Evolutionary conservation across 1,140 invertebrate species (phyloP).

Genomic region (Drosophila pectinifera): DNA sequence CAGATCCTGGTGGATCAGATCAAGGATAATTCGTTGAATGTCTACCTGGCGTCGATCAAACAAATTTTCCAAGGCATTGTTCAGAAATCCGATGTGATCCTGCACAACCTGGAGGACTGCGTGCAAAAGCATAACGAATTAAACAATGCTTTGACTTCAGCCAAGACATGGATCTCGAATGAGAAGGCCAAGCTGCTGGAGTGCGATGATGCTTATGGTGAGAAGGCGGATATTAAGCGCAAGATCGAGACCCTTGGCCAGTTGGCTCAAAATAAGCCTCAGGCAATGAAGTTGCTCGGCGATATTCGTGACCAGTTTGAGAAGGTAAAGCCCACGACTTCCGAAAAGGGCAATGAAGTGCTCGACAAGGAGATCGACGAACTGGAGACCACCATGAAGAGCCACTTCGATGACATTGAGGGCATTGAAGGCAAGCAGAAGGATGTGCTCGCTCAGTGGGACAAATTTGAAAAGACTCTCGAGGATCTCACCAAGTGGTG

Average conservation of each 20-base stretch:
- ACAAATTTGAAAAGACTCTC: constrained; percentile 93
- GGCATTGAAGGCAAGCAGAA: constrained; percentile 89
- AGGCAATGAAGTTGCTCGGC: constrained; percentile 90
- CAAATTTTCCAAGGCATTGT: constrained; percentile 95
- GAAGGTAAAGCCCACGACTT: constrained; percentile 92
- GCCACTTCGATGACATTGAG: constrained; percentile 89
- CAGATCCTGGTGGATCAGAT: constrained; percentile 95
- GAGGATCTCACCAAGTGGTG: constrained; percentile 94
- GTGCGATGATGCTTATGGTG: constrained; percentile 92
- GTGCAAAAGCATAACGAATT: constrained; percentile 94
- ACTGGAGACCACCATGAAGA: constrained; percentile 88
- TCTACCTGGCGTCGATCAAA: constrained; percentile 95
- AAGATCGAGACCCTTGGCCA: constrained; percentile 90
- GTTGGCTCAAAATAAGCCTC: constrained; percentile 89
- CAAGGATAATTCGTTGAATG: constrained; percentile 93
- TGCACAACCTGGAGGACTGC: constrained; percentile 93
- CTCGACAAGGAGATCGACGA: constrained; percentile 91
- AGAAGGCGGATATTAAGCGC: constrained; percentile 91
- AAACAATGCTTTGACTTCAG: constrained; percentile 89
- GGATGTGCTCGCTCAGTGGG: constrained; percentile 92
- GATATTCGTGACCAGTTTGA: constrained; percentile 89
- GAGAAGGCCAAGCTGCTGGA: constrained; percentile 91
- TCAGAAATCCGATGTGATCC: constrained; percentile 93
- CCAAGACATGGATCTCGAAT: constrained; percentile 92
- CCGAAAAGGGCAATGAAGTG: constrained; percentile 90